phyloP scores from a whole-genome alignment of 64 coral and sea anemone genomes.

The Montipora efflorescens region DNA sequence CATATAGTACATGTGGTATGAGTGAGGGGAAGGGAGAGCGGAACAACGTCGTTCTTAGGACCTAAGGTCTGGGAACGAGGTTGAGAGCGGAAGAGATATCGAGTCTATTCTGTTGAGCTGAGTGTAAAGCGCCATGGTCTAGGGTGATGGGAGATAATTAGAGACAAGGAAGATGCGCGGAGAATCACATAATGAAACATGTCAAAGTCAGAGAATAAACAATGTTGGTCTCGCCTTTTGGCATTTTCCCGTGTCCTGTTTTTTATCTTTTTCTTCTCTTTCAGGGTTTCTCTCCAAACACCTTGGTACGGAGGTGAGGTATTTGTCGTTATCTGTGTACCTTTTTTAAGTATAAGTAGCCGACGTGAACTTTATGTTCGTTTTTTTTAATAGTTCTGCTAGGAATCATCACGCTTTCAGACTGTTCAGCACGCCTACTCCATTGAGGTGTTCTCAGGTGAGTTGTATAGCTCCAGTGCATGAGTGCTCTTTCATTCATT shows the following conservation, averaged over 20 bases:
- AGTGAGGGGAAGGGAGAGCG: no score
- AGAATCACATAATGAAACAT: no score
- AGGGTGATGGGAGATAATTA: no score
- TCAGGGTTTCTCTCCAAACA: neutral
- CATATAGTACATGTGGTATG: no score
- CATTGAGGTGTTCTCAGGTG: slow-evolving; percentile 67
- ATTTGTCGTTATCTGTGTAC: neutral
- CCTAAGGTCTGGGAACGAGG: no score
- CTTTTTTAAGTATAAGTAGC: neutral
- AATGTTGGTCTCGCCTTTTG: neutral
- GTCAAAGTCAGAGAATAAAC: no score
- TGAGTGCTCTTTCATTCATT: neutral
- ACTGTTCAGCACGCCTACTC: slow-evolving; percentile 72
- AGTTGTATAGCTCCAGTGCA: neutral
- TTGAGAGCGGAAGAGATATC: no score
- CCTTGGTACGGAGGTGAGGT: slow-evolving; percentile 9
- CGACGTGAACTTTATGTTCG: neutral
- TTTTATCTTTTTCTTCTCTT: neutral
- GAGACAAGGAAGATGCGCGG: no score
- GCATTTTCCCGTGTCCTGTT: neutral
- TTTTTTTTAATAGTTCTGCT: slow-evolving; percentile 38
- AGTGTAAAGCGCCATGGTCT: no score
- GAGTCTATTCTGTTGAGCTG: no score
- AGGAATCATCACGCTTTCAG: slow-evolving; percentile 74
- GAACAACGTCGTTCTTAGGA: no score